Conservation (phyloP, 2,797 vertebrate genomes). For the Thaleichthys pacificus region DNA sequence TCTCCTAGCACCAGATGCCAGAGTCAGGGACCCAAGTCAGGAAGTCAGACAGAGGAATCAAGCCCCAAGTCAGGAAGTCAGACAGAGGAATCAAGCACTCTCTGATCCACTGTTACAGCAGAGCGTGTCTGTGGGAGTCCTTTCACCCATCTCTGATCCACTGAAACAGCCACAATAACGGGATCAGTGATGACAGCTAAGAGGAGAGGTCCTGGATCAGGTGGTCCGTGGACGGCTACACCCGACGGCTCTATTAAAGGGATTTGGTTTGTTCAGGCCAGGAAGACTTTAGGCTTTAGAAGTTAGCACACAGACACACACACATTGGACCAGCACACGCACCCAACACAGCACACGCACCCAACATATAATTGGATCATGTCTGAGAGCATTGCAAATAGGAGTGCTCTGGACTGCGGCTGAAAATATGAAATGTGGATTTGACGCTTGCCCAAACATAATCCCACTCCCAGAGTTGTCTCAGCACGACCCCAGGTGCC, state of each 20-base stretch:
- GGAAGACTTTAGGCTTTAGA: neutral
- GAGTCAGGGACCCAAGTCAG: too few species aligned
- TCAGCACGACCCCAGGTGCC: slow-evolving; percentile 32
- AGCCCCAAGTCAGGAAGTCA: too few species aligned
- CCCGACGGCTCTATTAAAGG: slow-evolving; percentile 34
- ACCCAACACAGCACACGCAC: slow-evolving; percentile 18
- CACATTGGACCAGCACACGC: slow-evolving; percentile 44
- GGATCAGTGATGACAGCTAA: too few species aligned
- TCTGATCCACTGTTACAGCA: too few species aligned
- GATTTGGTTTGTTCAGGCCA: slow-evolving; percentile 34
- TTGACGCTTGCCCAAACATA: slow-evolving; percentile 27
- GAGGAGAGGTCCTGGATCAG: slow-evolving; percentile 36
- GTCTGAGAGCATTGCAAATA: slow-evolving; percentile 38
- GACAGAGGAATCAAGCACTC: too few species aligned
- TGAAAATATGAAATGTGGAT: slow-evolving; percentile 35
- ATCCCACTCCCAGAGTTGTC: slow-evolving; percentile 40
- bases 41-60: too few species aligned
- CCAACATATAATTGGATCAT: slow-evolving; percentile 46
- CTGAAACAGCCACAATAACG: too few species aligned
- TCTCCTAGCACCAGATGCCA: too few species aligned
- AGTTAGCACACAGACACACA: neutral
- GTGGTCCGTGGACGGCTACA: slow-evolving; percentile 25
- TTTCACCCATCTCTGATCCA: too few species aligned
- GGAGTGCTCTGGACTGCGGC: slow-evolving; percentile 44
- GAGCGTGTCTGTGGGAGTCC: too few species aligned